A percentile compares a stretch with the other conserved stretches of the same genome.
Evolutionary conservation across 2,888 invertebrate genomes (phyloP).

Genomic region (Ochropleura plecta): DNA sequence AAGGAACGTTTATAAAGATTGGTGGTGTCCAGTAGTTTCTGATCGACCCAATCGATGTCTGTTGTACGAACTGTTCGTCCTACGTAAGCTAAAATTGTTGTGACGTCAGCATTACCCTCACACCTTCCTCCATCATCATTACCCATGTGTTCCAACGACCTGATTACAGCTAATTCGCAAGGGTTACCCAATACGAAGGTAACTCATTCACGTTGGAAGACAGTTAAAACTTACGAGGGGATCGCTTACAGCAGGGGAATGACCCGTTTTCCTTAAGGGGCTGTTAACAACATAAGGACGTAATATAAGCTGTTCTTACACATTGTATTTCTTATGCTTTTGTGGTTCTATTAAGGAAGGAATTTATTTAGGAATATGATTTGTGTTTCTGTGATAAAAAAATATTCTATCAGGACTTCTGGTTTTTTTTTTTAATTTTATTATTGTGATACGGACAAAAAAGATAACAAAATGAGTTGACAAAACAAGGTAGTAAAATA

Average conservation of each 20-base stretch:
- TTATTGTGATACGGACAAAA: no score
- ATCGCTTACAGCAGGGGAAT: conserved; percentile 41
- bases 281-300: conserved; percentile 60
- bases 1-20: no score
- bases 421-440: neutral
- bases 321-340: conserved; percentile 35
- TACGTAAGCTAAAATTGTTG: neutral
- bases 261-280: conserved; percentile 59
- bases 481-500: neutral
- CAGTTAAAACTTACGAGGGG: conserved; percentile 58
- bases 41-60: neutral
- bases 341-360: conserved; percentile 10
- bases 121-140: conserved; percentile 42
- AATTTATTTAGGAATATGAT: conserved; percentile 18
- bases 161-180: conserved; percentile 49
- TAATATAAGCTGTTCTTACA: conserved; percentile 46
- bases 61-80: neutral
- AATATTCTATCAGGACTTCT: no score
- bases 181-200: conserved; percentile 36
- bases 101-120: conserved; percentile 2
- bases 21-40: neutral
- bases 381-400: neutral
- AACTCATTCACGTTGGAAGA: conserved; percentile 40
- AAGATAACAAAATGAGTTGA: no score
- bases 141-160: conserved; percentile 22